Base-by-base conservation (phyloP, 2,888 invertebrate species). In the Drosophila merina region DNA sequence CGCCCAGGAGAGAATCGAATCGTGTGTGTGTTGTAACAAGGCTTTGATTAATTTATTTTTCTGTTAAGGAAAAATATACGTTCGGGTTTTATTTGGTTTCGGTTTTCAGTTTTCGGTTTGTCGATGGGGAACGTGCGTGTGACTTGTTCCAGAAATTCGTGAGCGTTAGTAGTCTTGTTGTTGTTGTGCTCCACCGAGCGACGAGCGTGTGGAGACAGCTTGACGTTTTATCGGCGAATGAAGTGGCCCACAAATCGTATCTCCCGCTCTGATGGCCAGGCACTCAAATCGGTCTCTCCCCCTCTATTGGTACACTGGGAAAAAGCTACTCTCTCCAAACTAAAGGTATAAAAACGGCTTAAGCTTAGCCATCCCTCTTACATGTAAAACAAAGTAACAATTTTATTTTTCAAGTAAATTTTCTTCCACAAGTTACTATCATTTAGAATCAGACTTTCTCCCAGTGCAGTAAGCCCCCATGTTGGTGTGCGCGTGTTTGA, bases 181-280 rank as follows among this genome's bases (percentile, higher is more conserved):
- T 62, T 58, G 69, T 56, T 57, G 38, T 68, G 59, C 63, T 75
- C 72, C 64, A 69, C 59, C 72, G 69, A 45, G 59, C 51, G 26
- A 30, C 28, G 55, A 45, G 49, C 40, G 69, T 74, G 83, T 72
- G 71, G 55, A 71, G 56, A 36, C 77, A 71, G 84, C 76, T 86
- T 79, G 76, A 69, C 76, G 79, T 79, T 84, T 84, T 84, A 86
- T 84, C 84, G 88, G 78, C 71, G 75, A 88, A 83, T 88, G 67
- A 84, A 87, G 76, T 85, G 74, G 67, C 60, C 67, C 69, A 68
- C 72, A 75, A 68, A 71, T 42, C 60, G 73, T 74, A 76, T 80
- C 81, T 86, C 67, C 36, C 67, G 54, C 67, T 54, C 63, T 38
- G 69, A 73, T 77, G 79, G 47, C 68, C 58, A 38, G 51, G 51